Evolutionary conservation across 2,113 vertebrate genomes (phyloP), one percentile per base, ranked within the genome.

Genomic region (Atherinomorus stipes): DNA sequence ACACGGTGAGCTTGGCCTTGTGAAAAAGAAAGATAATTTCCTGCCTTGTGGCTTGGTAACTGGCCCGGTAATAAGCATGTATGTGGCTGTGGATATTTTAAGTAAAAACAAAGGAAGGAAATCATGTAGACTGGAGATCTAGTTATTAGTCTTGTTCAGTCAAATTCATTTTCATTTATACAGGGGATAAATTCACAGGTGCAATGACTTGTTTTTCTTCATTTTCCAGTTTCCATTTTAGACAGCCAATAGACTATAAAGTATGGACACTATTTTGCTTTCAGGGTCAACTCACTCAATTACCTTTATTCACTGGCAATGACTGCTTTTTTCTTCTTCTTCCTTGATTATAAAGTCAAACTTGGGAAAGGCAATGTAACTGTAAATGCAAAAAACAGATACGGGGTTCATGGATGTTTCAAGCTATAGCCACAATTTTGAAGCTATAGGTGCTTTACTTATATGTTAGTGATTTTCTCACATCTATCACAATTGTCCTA

Each of bases 1-100:
- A 66, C 49, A 37, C 15, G 1, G 18, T 67, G 52, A 77, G 44
- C 28, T 71, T 42, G 23, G 62, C 69, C 51, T 66, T 45, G 49
- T 12, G 63, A 64, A 26, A 51, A 37, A 74, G 56, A 74, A 56
- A 83, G 63, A 76, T 38, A 67, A 77, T 84, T 77, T 74, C 67
- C 64, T 81, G 83, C 49, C 50, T 59, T 53, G 63, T 59, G 52
- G 47, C 40, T 28, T 22, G 58, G 58, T 63, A 23, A 71, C 63
- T 70, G 28, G 76, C 79, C 64, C 28, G 69, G 26, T 76, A 66
- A 72, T 74, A 45, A 71, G 18, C 57, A 16, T 56, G 25, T 81
- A 25, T 70, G 63, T 37, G 54, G 9, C 56, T 31, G 0, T 51
- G 47, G 19, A 53, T 65, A 51, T 51, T 72, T 42, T 56, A 68